Base-by-base conservation (phyloP, 2,797 vertebrate genomes). In the Poliocrania exsul region DNA sequence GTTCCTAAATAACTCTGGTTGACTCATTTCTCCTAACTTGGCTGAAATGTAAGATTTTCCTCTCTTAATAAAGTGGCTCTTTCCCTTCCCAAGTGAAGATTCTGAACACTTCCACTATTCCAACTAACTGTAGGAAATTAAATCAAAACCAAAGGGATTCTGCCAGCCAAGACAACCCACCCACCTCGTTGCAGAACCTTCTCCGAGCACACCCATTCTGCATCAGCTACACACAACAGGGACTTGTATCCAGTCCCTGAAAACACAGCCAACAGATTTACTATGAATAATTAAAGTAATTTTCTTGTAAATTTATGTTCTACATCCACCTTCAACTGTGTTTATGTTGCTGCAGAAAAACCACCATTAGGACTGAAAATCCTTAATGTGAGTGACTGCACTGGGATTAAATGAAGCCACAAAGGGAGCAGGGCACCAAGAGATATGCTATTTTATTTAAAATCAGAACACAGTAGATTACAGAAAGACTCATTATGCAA, bases 391-490 rank as follows among this genome's bases (percentile, higher is more conserved):
- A 82, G 0, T 9, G 74, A 83, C 21, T 80, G 46, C 61, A 46
- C 12, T 1, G 3, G 3, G 12, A 73, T 29, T 16, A 65, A 89
- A 83, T 1, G 17, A 82, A 90, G 62, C 31, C 88, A 79, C 56
- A 29, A 29, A 0, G 15, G 73, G 46, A 57, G 78, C 67, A n/a
- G 2, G 2, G 31, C 78, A 81, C 75, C 83, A 87, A 92, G 93
- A 93, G 87, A 97, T 89, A 95, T 14, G 77, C 89, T 94, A 92
- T 94, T 96, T 97, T 97, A 97, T 97, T 97, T 88, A 79, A 97
- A 97, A 94, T 91, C 95, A 97, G 92, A 97, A 91, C 92, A 96
- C 94, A 92, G 89, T 92, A 96, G 95, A 81, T 96, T 96, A 96
- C 95, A 96, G 91, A 95, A 92, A 94, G 65, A 94, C 93, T 93